Conservation (phyloP, 2,113 vertebrate species). For the Anguilla rostrata region DNA sequence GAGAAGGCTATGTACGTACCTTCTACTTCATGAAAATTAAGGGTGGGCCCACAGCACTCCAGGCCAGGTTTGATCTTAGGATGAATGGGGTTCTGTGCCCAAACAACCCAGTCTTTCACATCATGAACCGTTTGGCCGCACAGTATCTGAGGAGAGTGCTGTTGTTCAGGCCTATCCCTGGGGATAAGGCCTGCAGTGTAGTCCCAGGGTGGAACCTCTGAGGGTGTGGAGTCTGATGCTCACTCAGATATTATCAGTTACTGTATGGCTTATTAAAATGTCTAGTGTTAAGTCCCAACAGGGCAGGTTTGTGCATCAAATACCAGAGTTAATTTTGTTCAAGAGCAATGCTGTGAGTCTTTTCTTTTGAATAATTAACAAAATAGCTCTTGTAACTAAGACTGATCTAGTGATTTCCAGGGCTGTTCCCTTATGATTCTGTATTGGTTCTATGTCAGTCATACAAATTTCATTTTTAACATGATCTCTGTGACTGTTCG, state of each 20-base stretch:
- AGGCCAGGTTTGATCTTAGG: constrained; percentile 14
- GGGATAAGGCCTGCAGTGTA: neutral
- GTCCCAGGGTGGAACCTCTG: neutral
- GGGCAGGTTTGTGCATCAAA: neutral
- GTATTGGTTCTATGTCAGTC: no score
- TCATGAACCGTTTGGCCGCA: neutral
- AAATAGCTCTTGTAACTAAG: no score
- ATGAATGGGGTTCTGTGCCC: constrained; percentile 29
- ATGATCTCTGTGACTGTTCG: no score
- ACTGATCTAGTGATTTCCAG: no score
- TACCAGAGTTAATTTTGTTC: neutral
- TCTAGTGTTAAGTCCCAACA: neutral
- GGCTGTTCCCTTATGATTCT: no score
- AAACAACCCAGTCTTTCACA: constrained; percentile 32
- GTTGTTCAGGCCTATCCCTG: neutral
- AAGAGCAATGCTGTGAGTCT: neutral
- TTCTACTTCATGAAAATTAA: constrained; percentile 34
- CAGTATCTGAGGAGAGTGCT: neutral
- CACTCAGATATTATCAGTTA: neutral
- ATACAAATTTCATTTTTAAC: no score
- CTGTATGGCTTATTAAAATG: neutral
- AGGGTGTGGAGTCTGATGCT: neutral
- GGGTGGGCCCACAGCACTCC: constrained; percentile 7
- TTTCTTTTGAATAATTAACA: no score
- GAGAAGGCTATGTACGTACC: constrained; percentile 20